phyloP scores from a whole-genome alignment of 30 jellyfish, hydroid and myxozoan genomes.

The Hydra vulgaris region DNA sequence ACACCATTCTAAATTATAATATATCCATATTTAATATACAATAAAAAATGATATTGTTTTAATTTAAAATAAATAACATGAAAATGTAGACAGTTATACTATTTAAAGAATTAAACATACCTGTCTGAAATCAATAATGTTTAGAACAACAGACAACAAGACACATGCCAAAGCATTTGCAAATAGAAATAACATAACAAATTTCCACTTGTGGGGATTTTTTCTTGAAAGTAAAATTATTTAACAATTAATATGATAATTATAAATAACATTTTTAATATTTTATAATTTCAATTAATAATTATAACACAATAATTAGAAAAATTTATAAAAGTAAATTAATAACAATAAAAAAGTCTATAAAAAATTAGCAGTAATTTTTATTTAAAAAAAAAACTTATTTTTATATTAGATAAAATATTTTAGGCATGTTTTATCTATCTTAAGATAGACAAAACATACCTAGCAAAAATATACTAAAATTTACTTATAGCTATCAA shows the following conservation, averaged over 20 bases:
- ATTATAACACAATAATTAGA: too few species aligned
- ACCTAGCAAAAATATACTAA: not conserved
- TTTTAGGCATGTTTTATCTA: not conserved
- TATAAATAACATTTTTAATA: too few species aligned
- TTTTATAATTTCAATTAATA: too few species aligned
- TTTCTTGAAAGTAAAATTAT: slow-evolving; percentile 11
- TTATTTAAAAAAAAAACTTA: not conserved
- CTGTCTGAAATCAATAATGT: slow-evolving; percentile 57
- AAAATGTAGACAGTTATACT: not conserved
- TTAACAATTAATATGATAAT: too few species aligned
- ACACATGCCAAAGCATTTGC: slow-evolving; percentile 63
- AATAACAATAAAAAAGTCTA: too few species aligned
- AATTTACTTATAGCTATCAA: slow-evolving; percentile 53
- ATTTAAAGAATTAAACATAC: slow-evolving; percentile 19
- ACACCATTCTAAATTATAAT: not conserved
- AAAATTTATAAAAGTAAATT: too few species aligned
- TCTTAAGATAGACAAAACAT: not conserved
- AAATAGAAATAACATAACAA: slow-evolving; percentile 57
- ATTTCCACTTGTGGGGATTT: slow-evolving; percentile 54
- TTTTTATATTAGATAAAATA: not conserved
- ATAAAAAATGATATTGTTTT: too few species aligned
- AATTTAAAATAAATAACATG: not conserved
- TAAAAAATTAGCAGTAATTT: not conserved
- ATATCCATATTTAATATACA: too few species aligned
- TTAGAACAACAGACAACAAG: slow-evolving; percentile 24